These are phyloP conservation scores for Gallinago nigripennis DNA, from an alignment of 2,797 vertebrate genomes.

Conservation along the genomic window DNA sequence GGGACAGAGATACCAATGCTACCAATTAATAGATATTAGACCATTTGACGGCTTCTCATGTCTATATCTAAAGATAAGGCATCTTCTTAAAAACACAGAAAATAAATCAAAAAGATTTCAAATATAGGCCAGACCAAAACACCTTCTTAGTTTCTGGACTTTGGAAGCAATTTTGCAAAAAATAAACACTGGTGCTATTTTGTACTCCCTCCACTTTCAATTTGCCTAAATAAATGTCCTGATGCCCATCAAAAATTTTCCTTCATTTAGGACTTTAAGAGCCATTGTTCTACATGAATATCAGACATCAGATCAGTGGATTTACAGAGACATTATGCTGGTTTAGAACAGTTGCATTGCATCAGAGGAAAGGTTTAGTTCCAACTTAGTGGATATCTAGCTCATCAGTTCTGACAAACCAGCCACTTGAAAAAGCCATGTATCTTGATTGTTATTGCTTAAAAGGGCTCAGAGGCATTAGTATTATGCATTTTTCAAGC, in stretches of 20 bases:
- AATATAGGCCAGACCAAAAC: background rate
- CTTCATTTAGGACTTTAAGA: background rate
- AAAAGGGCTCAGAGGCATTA: background rate
- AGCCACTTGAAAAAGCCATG: background rate
- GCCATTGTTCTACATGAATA: background rate
- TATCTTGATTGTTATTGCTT: background rate
- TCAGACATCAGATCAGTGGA: background rate
- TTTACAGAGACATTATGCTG: background rate
- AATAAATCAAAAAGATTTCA: background rate
- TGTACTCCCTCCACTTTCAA: background rate
- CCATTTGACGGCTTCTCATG: background rate
- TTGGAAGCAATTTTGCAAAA: background rate
- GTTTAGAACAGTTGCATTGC: background rate
- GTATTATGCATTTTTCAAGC: constrained; percentile 6
- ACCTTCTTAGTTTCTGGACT: background rate
- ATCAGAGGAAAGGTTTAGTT: background rate
- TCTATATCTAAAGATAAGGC: background rate
- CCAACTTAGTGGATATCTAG: background rate
- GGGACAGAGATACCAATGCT: background rate
- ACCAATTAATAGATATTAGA: background rate
- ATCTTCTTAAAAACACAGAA: background rate
- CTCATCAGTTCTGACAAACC: background rate
- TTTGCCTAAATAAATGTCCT: background rate
- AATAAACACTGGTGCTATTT: background rate
- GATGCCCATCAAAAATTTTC: background rate